These are phyloP conservation scores for Cheilosia impressa DNA, from an alignment of 2,888 invertebrate genomes.

Conservation along the genomic window DNA sequence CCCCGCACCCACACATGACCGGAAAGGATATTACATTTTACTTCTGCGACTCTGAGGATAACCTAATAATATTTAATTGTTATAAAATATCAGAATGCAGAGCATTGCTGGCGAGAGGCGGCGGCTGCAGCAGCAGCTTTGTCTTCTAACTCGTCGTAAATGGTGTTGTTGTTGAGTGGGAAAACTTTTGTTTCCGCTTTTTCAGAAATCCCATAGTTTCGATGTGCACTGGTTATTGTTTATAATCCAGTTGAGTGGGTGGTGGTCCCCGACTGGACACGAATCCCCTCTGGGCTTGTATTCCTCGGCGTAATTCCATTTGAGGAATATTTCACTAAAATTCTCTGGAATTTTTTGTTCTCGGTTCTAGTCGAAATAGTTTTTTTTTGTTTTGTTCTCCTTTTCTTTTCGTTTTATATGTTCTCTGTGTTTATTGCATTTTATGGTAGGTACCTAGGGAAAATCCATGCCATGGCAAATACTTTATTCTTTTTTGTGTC, in stretches of 20 bases:
- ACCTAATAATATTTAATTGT: constrained; percentile 73
- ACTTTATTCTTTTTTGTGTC: background rate
- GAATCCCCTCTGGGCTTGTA: constrained; percentile 16
- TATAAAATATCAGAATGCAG: constrained; percentile 50
- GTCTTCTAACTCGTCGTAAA: constrained; percentile 25
- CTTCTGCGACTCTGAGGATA: constrained; percentile 56
- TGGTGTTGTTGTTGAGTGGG: constrained; percentile 31
- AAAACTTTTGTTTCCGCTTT: constrained; percentile 59
- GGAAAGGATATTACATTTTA: constrained; percentile 61
- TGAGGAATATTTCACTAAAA: constrained; percentile 45
- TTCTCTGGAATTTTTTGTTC: constrained; percentile 1
- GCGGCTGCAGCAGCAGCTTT: background rate
- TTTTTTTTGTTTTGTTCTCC: constrained; percentile 23
- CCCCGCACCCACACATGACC: constrained; percentile 18
- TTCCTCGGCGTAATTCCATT: constrained; percentile 38
- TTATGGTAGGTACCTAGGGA: constrained; percentile 40
- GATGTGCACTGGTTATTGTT: constrained; percentile 22
- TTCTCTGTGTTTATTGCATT: constrained; percentile 62
- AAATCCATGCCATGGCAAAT: constrained; percentile 28
- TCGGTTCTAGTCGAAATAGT: background rate
- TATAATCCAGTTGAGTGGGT: constrained; percentile 43
- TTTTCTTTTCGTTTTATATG: no score
- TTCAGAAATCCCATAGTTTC: constrained; percentile 7
- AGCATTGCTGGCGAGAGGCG: background rate
- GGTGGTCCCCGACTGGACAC: background rate